These are phyloP conservation scores for Tiliqua scincoides DNA, from an alignment of 2,113 vertebrate species.

Conservation along the genomic window DNA sequence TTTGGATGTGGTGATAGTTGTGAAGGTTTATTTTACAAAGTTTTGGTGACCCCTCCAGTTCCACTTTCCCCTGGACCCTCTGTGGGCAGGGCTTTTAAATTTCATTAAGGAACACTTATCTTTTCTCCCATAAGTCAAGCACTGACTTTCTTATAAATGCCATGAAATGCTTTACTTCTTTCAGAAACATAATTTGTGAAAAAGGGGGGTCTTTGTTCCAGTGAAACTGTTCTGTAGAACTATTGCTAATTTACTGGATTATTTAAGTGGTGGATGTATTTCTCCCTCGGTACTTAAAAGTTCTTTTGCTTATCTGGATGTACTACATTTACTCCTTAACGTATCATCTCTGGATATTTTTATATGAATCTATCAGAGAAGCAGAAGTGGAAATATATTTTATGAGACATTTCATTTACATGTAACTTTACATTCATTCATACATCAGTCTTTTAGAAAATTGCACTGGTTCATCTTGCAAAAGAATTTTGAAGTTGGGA, in stretches of 20 bases:
- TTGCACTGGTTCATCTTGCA: background rate
- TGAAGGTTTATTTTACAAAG: too few relatives aligned
- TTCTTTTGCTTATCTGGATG: background rate
- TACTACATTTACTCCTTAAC: background rate
- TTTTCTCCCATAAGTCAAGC: too few relatives aligned
- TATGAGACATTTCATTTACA: background rate
- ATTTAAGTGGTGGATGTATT: background rate
- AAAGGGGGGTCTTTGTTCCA: too few relatives aligned
- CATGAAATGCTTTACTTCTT: background rate
- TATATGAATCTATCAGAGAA: slow-evolving; percentile 17
- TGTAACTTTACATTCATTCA: background rate
- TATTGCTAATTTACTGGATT: background rate
- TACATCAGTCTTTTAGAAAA: background rate
- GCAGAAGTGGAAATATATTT: background rate
- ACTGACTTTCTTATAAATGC: too few relatives aligned
- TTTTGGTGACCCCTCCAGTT: too few relatives aligned
- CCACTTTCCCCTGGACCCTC: too few relatives aligned
- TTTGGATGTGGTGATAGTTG: too few relatives aligned
- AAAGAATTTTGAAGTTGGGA: background rate
- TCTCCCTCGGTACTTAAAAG: background rate
- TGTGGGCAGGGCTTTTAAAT: too few relatives aligned
- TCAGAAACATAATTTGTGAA: rapidly evolving
- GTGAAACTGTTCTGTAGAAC: background rate
- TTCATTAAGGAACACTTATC: too few relatives aligned
- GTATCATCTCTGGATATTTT: background rate